Conservation (phyloP, 2,888 invertebrate species). For the Parthenolecanium corni region DNA sequence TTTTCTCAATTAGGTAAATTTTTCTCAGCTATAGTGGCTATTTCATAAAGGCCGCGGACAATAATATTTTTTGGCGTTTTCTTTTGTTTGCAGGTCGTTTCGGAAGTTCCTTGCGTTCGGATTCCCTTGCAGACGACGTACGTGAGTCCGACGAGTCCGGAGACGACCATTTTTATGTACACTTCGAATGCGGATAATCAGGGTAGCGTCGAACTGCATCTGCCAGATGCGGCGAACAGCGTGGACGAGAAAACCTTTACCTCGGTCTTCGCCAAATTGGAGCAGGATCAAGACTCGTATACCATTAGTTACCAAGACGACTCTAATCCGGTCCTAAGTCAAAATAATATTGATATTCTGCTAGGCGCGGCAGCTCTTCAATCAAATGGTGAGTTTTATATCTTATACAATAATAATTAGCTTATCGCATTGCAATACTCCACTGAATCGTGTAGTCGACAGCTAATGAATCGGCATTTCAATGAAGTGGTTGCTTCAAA, state of each 20-base stretch:
- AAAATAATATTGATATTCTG: constrained; percentile 24
- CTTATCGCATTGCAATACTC: no score
- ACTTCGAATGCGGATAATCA: constrained; percentile 25
- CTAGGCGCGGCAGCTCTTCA: constrained; percentile 27
- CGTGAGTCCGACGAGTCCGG: constrained; percentile 20
- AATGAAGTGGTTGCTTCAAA: no score
- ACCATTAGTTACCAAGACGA: constrained; percentile 27
- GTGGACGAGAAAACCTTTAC: constrained; percentile 19
- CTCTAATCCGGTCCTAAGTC: constrained; percentile 10
- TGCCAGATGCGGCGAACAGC: constrained; percentile 2
- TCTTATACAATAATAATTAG: no score
- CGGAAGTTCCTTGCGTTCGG: constrained; percentile 19
- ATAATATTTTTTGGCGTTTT: no score
- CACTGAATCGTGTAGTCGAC: no score
- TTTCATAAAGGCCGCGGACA: no score
- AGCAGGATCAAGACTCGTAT: constrained; percentile 21
- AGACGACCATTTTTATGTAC: constrained; percentile 24
- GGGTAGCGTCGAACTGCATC: constrained; percentile 24
- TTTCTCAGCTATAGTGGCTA: no score
- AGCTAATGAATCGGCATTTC: no score
- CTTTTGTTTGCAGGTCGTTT: constrained; percentile 4
- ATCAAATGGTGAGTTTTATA: constrained; percentile 15
- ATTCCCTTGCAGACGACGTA: constrained; percentile 22
- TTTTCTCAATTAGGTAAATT: no score
- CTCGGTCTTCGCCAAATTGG: constrained; percentile 20